Percentiles rank a stretch among this genome's conserved stretches.
Evolutionary conservation across 2,797 vertebrate genomes (phyloP).

Genomic region (Microctenopoma stevenorrisi): DNA sequence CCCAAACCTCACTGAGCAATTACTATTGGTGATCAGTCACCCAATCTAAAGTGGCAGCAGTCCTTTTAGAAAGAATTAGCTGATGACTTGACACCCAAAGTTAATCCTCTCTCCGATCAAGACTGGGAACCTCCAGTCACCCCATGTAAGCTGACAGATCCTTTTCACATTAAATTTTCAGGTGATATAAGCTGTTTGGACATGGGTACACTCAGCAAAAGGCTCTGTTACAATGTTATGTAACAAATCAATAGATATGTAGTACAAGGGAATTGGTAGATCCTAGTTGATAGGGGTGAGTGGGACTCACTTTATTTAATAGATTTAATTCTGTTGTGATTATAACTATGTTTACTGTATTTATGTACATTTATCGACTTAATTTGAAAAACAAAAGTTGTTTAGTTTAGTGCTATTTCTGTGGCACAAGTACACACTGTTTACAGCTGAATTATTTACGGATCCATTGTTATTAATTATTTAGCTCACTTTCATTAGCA

Average conservation of each 20-base stretch:
- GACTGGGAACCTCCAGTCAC: conserved; percentile 59
- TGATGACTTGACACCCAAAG: conserved; percentile 53
- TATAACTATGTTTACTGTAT: background rate
- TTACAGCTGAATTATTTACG: conserved; percentile 72
- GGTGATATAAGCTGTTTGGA: conserved; percentile 66
- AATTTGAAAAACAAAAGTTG: background rate
- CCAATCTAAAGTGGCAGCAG: conserved; percentile 18
- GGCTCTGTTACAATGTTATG: background rate
- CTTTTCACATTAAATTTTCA: conserved; percentile 77
- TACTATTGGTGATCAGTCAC: conserved; percentile 14
- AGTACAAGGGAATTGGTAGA: background rate
- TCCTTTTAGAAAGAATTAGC: conserved; percentile 48
- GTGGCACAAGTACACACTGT: conserved; percentile 24
- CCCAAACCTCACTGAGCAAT: conserved; percentile 19
- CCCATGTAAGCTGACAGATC: conserved; percentile 65
- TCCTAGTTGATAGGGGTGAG: background rate
- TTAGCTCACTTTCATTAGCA: conserved; percentile 61
- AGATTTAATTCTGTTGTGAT: background rate
- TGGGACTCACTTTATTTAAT: background rate
- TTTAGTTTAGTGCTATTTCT: conserved; percentile 21
- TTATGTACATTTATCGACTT: background rate
- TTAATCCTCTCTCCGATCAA: conserved; percentile 55
- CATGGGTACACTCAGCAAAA: conserved; percentile 51
- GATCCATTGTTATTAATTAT: conserved; percentile 68
- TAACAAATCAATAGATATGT: conserved; percentile 1